Base-by-base conservation (phyloP, 2,888 invertebrate species). In the Xestobium rufovillosum region DNA sequence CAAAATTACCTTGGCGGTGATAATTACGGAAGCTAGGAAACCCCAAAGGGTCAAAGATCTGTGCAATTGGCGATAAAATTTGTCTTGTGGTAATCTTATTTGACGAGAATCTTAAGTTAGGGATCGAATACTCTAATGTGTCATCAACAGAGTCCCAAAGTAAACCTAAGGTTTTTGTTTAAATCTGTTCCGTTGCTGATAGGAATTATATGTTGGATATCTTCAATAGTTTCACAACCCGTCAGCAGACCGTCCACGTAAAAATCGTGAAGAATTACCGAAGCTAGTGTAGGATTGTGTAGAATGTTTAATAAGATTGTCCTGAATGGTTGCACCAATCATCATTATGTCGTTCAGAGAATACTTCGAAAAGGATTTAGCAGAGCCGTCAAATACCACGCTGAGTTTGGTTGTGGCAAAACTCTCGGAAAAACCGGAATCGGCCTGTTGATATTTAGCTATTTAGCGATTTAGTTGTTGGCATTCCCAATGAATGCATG, bases 1-100 rank as follows among this genome's bases (percentile, higher is more conserved):
- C 33, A 51, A 34, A 4, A 51, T 31, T 3, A 45, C 19, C 31
- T 53, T 51, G 3, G 44, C 43, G 4, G 9, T 29, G 12, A 52
- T 38, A 1, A 47, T 37, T n/a, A 49, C 40, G 1, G 51, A 51
- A 2, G 32, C 28, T 6, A 55, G 17, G 9, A n/a, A 45, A 40
- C 1, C 50, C 51, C 0, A 52, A 30, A 1, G 51, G 54, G 32
- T 56, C 53, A 30, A 50, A 55, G 3, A 53, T 36, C 26, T 42
- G 45, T 6, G 53, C 39, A 1, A 51, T 45, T 4, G 44, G 44
- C 2, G 49, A 48, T 8, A 51, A 31, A 3, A 56, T 39, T 12
- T 30, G 37, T 6, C 52, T 38, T 39, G 53, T 51, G 1, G 49
- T 49, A 3, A 30, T 4, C 12, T 30, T 2, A n/a, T 9, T 8